A percentile compares a stretch with the other conserved stretches of the same genome.
Evolutionary conservation across 2,888 invertebrate genomes (phyloP).

Genomic region (Venustoraphidia nigricollis): DNA sequence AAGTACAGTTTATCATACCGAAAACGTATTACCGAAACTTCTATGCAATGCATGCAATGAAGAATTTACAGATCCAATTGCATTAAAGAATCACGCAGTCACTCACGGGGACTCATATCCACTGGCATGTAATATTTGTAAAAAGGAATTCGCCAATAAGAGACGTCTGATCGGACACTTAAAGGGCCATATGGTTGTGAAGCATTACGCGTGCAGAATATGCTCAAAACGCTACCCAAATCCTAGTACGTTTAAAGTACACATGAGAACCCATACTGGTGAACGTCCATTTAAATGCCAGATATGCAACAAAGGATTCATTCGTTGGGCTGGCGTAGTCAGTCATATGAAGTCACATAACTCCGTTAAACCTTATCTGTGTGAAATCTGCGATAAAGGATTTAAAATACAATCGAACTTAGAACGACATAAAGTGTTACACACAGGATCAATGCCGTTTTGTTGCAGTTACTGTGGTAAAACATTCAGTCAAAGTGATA

Average conservation of each 20-base stretch:
- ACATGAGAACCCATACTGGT: conserved; percentile 43
- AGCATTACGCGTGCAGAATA: conserved; percentile 25
- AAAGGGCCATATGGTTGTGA: conserved; percentile 24
- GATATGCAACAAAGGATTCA: conserved; percentile 24
- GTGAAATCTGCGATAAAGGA: conserved; percentile 22
- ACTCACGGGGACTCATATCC: conserved; percentile 15
- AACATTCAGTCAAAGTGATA: conserved; percentile 24
- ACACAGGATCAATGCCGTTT: conserved; percentile 21
- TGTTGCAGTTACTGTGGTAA: conserved; percentile 25
- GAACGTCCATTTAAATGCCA: conserved; percentile 26
- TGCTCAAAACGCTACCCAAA: conserved; percentile 27
- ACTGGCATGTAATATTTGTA: conserved; percentile 23
- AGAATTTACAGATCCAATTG: conserved; percentile 17
- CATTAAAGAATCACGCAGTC: conserved; percentile 19
- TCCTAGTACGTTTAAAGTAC: conserved; percentile 29
- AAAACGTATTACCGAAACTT: conserved; percentile 16
- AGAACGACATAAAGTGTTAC: conserved; percentile 23
- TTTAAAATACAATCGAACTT: conserved; percentile 25
- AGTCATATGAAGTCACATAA: conserved; percentile 25
- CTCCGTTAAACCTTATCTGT: conserved; percentile 21
- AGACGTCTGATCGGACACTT: conserved; percentile 23
- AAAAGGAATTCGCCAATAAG: conserved; percentile 21
- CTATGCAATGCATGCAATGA: conserved; percentile 19
- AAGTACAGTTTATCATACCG: conserved; percentile 12
- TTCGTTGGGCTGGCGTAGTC: conserved; percentile 24